Evolutionary conservation across 37 sponge, comb jelly and placozoan species (phyloP), one percentile per base, ranked within the genome.

Genomic region (Halisarca cf. caerulea): DNA sequence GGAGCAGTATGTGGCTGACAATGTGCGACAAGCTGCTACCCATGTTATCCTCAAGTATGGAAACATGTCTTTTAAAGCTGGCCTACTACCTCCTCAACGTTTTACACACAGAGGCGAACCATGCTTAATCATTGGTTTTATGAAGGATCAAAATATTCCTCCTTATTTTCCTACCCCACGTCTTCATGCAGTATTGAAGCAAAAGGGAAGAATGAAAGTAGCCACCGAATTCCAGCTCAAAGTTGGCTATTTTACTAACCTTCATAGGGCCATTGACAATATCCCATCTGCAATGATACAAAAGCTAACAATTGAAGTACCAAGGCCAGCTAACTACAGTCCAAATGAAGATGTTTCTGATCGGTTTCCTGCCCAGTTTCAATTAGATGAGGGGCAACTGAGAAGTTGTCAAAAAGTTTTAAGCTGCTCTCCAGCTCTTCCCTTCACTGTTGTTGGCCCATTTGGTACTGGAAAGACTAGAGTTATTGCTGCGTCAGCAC

Each of bases 391-490:
- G 0, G 54, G 79, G 24, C 86, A 86, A 43, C 23, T 20, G 34
- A 45, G 33, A 45, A 62, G 80, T 41, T 34, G 54, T n/a, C 3
- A 64, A 18, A 14, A 66, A 28, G 44, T 86, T 8, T 36, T 86
- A 8, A 34, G n/a, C 17, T 39, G 35, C 17, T 20, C 47, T 8
- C 25, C 69, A 5, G 75, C 35, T n/a, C 64, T 51, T 14, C 80
- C 80, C 17, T 41, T 86, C 33, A 30, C 79, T 0, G 36, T 86
- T 43, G 58, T 64, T 42, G 86, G 86, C 2, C 79, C 86, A 7
- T 86, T 86, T 86, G 86, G 86, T 42, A 86, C 86, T 61, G 86
- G 86, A 0, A 86, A 86, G 36, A 86, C 86, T 36, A 60, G 66
- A 3, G 6, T 86, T 4, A 59, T 86, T 30, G 86, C 86, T 35